These are phyloP conservation scores for Gymnorhina tibicen DNA, from an alignment of 2,113 vertebrate species.

Conservation along the genomic window DNA sequence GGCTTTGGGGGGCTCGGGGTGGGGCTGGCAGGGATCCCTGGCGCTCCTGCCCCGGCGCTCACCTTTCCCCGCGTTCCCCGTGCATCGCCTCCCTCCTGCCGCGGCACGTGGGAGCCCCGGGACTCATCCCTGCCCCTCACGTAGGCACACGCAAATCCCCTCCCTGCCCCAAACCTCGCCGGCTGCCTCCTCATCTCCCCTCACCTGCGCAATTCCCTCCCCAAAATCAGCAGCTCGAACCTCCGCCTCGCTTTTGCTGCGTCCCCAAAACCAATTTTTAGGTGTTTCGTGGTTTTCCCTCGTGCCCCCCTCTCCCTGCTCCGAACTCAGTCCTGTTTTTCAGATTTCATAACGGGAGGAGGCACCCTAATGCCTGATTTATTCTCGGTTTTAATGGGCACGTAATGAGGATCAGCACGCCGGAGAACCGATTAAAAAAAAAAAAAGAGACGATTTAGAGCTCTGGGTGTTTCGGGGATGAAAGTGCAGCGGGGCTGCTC, in stretches of 20 bases:
- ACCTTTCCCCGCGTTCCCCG: background rate
- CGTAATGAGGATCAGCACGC: background rate
- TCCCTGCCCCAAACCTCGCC: background rate
- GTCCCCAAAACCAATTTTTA: rapidly evolving
- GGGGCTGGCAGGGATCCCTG: background rate
- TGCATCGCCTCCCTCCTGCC: background rate
- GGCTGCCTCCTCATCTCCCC: background rate
- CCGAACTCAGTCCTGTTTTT: background rate
- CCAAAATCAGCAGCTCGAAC: rapidly evolving
- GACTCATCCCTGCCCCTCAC: background rate
- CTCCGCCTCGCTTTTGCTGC: background rate
- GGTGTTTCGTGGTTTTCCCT: background rate
- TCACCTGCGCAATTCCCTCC: rapidly evolving
- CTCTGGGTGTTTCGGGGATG: background rate
- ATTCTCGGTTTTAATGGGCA: background rate
- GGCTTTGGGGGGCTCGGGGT: background rate
- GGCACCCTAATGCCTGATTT: constrained; percentile 40
- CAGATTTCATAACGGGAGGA: constrained; percentile 51
- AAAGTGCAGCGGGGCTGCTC: background rate
- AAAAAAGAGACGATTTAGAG: background rate
- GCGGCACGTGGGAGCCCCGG: background rate
- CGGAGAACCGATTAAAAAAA: background rate
- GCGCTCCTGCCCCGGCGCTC: background rate
- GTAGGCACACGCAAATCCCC: constrained; percentile 47
- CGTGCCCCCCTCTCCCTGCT: rapidly evolving